These are phyloP conservation scores for Brachyistius frenatus DNA, from an alignment of 2,113 vertebrate genomes.

Conservation along the genomic window DNA sequence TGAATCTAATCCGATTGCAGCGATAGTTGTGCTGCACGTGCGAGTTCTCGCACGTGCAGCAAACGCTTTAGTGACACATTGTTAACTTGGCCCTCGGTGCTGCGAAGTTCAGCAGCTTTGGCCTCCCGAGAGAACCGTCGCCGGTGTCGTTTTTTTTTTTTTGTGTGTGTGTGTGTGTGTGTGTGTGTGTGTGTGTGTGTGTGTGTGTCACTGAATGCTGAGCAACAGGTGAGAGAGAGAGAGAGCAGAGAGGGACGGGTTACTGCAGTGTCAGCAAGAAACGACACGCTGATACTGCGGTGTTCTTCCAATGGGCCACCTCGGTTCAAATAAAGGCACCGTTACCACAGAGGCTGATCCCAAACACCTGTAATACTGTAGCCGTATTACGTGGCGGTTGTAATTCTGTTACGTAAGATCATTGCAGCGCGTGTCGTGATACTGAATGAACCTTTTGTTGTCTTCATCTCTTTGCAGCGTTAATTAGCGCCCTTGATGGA, in stretches of 20 bases:
- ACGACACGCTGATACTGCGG: too few relatives aligned
- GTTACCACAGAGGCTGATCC: neutral
- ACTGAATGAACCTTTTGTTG: constrained; percentile 51
- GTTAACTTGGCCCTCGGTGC: neutral
- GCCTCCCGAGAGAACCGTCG: neutral
- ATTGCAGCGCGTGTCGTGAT: neutral
- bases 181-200: too few relatives aligned
- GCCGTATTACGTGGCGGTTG: neutral
- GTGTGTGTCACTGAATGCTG: constrained; percentile 3
- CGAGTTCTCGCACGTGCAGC: too few relatives aligned
- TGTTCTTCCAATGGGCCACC: neutral
- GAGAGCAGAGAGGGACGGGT: neutral
- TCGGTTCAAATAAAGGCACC: neutral
- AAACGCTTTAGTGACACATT: neutral
- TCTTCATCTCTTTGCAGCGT: constrained; percentile 41
- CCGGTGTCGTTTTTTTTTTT: constrained; percentile 23
- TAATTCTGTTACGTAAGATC: neutral
- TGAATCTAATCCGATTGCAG: too few relatives aligned
- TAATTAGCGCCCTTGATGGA: constrained; percentile 55
- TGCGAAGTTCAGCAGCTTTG: neutral
- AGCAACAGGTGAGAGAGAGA: constrained; percentile 71
- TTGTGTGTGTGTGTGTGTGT: too few relatives aligned
- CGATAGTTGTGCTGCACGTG: too few relatives aligned
- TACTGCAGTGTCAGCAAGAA: neutral
- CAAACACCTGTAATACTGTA: neutral